A percentile compares a stretch with the other conserved stretches of the same genome.
Conservation (phyloP, 2,113 vertebrate genomes). For the Leptosomus discolor region DNA sequence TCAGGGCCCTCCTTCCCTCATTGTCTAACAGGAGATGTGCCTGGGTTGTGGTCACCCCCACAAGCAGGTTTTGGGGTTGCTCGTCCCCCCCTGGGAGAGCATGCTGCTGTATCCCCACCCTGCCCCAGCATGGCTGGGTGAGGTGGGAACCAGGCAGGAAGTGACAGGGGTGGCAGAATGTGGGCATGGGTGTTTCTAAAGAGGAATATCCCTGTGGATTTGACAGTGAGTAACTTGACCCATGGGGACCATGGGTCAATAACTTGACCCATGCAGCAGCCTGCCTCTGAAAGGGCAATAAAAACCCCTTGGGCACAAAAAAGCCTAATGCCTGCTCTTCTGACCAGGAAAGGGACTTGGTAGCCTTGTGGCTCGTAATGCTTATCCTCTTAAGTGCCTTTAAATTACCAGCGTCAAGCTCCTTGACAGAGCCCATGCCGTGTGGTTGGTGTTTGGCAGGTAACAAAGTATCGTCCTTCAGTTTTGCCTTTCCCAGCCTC, state of each 20-base stretch:
- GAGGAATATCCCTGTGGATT: not conserved
- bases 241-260: rapidly evolving
- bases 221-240: not conserved
- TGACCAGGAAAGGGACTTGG: too few species aligned
- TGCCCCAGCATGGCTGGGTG: not conserved
- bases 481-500: not conserved
- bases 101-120: too few species aligned
- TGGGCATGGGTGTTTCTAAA: not conserved
- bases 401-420: not conserved
- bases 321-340: rapidly evolving
- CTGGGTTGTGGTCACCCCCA: not conserved
- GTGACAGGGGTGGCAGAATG: not conserved
- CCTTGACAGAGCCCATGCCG: not conserved
- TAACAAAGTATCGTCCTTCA: rapidly evolving
- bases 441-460: not conserved
- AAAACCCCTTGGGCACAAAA: rapidly evolving
- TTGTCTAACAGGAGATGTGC: rapidly evolving
- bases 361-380: rapidly evolving
- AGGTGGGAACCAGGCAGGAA: not conserved
- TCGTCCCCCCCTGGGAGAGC: not conserved
- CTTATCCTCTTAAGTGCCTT: rapidly evolving
- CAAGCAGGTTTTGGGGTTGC: not conserved
- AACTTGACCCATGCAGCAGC: not conserved
- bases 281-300: not conserved
- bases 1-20: rapidly evolving